Conservation (phyloP, 2,113 vertebrate genomes). For the Cochlearius cochlearius region DNA sequence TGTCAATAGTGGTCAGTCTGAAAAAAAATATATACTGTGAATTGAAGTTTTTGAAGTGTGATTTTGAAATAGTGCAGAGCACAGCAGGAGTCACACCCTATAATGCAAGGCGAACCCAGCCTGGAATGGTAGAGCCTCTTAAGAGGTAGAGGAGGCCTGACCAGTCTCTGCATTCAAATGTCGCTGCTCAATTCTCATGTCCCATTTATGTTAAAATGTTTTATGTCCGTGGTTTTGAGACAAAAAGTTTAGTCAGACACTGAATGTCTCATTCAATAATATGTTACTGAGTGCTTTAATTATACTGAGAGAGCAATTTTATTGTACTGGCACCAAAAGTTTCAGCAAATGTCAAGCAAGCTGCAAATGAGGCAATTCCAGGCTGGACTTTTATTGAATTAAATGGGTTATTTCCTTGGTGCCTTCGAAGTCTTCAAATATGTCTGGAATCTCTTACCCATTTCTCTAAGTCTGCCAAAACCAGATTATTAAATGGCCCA, state of each 20-base stretch:
- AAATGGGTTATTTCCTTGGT: conserved; percentile 52
- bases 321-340: conserved; percentile 15
- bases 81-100: neutral
- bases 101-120: neutral
- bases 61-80: neutral
- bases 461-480: neutral
- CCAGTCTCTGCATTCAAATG: neutral
- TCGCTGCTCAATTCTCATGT: neutral
- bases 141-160: neutral
- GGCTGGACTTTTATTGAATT: conserved; percentile 13
- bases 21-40: neutral
- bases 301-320: neutral
- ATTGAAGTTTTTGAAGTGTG: neutral
- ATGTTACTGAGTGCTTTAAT: conserved; percentile 11
- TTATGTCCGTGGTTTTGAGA: neutral
- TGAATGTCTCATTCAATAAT: neutral
- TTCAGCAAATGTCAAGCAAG: conserved; percentile 43
- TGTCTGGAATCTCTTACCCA: conserved; percentile 37
- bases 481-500: neutral
- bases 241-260: neutral
- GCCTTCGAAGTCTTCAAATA: conserved; percentile 33
- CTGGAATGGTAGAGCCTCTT: neutral
- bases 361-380: conserved; percentile 20
- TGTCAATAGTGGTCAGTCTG: neutral
- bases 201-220: conserved; percentile 4